These are phyloP conservation scores for Spodoptera picta DNA, from an alignment of 2,888 invertebrate species.

Conservation along the genomic window DNA sequence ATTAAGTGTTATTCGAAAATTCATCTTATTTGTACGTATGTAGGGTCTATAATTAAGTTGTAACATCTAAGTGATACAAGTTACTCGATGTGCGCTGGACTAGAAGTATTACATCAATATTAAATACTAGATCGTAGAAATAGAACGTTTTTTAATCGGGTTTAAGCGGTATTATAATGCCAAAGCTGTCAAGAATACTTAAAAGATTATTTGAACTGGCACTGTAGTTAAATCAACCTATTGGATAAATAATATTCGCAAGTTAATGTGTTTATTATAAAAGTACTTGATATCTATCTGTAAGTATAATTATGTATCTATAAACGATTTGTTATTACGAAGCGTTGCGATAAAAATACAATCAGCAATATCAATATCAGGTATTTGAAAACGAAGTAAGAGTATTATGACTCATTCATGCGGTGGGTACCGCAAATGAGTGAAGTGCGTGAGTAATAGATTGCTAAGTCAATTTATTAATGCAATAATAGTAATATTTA, in stretches of 20 bases:
- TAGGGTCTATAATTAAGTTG: slow-evolving; percentile 20
- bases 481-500: slow-evolving; percentile 53
- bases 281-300: slow-evolving; percentile 26
- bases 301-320: slow-evolving; percentile 25
- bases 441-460: slow-evolving; percentile 35
- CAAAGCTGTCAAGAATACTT: slow-evolving; percentile 37
- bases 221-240: slow-evolving; percentile 32
- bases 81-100: slow-evolving; percentile 10
- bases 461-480: slow-evolving; percentile 39
- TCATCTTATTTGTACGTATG: slow-evolving; percentile 2
- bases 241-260: slow-evolving; percentile 32
- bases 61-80: slow-evolving; percentile 18
- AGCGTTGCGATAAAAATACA: slow-evolving; percentile 55
- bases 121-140: slow-evolving; percentile 28
- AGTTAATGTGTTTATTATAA: slow-evolving; percentile 35
- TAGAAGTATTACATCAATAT: slow-evolving; percentile 47
- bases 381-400: slow-evolving; percentile 23
- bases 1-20: background rate
- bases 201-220: slow-evolving; percentile 18
- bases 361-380: slow-evolving; percentile 44
- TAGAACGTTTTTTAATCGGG: slow-evolving; percentile 33
- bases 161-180: slow-evolving; percentile 40
- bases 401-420: slow-evolving; percentile 47
- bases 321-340: slow-evolving; percentile 27
- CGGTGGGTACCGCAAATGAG: slow-evolving; percentile 23